A percentile compares a stretch with the other conserved stretches of the same genome.
Conservation (phyloP, 2,888 invertebrate species). For the Chymomyza caudatula region DNA sequence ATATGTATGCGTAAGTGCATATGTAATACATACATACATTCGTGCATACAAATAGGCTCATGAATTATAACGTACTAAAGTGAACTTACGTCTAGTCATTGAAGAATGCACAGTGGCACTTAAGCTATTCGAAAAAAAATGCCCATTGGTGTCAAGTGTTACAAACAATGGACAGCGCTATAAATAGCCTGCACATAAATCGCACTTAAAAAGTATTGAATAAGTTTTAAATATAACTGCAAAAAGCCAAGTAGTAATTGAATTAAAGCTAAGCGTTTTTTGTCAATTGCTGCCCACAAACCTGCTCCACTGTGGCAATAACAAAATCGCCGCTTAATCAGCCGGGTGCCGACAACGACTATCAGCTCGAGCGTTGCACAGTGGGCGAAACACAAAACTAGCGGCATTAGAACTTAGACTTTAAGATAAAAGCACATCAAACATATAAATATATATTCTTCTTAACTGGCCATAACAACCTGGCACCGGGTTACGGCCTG, state of each 20-base stretch:
- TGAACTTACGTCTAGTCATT: slow-evolving; percentile 28
- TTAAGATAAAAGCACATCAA: too few relatives aligned
- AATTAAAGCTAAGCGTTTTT: not conserved
- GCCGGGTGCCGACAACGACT: not conserved
- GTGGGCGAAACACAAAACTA: too few relatives aligned
- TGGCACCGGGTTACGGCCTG: too few relatives aligned
- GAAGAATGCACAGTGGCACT: not conserved
- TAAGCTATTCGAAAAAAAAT: not conserved
- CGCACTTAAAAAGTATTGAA: not conserved
- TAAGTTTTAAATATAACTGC: not conserved
- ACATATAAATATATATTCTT: too few relatives aligned
- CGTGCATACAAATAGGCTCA: slow-evolving; percentile 17
- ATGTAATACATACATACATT: not conserved
- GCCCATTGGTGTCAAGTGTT: not conserved
- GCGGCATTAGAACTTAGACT: too few relatives aligned
- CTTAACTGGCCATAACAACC: too few relatives aligned
- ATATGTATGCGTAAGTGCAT: not conserved
- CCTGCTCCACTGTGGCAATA: not conserved
- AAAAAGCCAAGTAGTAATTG: not conserved
- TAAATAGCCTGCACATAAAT: not conserved
- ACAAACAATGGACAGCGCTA: not conserved
- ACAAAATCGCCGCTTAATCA: not conserved
- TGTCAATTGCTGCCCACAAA: not conserved
- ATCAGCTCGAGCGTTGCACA: too few relatives aligned
- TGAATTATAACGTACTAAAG: slow-evolving; percentile 24